Percentiles rank a stretch among this genome's conserved stretches.
Evolutionary conservation across 2,888 invertebrate species (phyloP).

Genomic region (Trilocha varians): DNA sequence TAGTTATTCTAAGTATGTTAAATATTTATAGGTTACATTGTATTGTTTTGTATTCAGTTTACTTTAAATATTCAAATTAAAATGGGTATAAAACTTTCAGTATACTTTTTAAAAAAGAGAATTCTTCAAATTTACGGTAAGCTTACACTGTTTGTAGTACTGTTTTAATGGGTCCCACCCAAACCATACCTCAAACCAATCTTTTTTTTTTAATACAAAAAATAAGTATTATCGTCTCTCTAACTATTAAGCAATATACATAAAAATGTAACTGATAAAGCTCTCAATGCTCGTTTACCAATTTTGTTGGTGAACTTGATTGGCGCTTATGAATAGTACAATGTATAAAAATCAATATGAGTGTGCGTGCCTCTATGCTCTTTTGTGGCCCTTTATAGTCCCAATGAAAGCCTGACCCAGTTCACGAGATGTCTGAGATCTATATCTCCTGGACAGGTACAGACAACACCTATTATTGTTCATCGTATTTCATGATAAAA

Average conservation of each 20-base stretch:
- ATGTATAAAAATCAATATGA: background rate
- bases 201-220: background rate
- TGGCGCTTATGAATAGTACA: background rate
- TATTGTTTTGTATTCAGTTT: too few species aligned
- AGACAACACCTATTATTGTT: background rate
- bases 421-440: slow-evolving; percentile 16
- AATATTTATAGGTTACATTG: too few species aligned
- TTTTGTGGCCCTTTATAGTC: background rate
- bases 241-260: background rate
- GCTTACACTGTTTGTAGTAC: too few species aligned
- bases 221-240: background rate
- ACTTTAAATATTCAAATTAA: too few species aligned
- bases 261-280: background rate
- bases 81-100: too few species aligned
- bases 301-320: background rate
- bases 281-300: background rate
- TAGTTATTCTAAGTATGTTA: too few species aligned
- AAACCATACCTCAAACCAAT: too few species aligned
- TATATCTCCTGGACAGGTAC: slow-evolving; percentile 13
- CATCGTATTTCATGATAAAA: background rate
- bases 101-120: too few species aligned
- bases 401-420: slow-evolving; percentile 17
- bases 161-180: too few species aligned
- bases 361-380: background rate
- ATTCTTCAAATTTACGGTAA: too few species aligned